Percentiles rank a stretch among this genome's conserved stretches.
Conservation (phyloP, 2,113 vertebrate species). For the Shinisaurus crocodilurus region DNA sequence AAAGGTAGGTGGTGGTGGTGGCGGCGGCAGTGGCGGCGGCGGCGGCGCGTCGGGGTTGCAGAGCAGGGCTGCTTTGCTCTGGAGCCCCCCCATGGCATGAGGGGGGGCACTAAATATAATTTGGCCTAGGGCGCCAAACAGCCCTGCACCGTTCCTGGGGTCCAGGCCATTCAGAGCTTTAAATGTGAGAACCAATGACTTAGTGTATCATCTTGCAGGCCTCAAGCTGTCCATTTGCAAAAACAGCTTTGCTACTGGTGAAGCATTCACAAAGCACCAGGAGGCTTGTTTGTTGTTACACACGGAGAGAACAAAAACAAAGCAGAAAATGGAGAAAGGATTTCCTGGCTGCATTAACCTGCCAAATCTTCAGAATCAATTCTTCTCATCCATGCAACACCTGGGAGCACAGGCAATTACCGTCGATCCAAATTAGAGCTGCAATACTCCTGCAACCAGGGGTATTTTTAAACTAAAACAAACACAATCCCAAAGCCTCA, state of each 20-base stretch:
- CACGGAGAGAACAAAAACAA: not conserved
- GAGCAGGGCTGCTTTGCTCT: too few species aligned
- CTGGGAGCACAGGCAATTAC: slow-evolving; percentile 23
- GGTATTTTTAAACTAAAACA: slow-evolving; percentile 25
- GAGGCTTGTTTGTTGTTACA: slow-evolving; percentile 13
- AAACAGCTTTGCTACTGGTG: slow-evolving; percentile 17
- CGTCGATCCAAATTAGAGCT: slow-evolving; percentile 26
- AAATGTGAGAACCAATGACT: not conserved
- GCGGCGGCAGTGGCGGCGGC: too few species aligned
- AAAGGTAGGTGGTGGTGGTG: too few species aligned
- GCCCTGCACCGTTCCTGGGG: too few species aligned
- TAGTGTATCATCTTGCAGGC: not conserved
- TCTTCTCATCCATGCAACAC: slow-evolving; percentile 8
- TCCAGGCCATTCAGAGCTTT: not conserved
- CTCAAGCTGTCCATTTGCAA: slow-evolving; percentile 28
- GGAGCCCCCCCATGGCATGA: too few species aligned
- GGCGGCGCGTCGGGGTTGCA: too few species aligned
- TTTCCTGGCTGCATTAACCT: not conserved
- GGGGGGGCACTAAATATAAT: too few species aligned
- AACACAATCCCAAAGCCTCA: slow-evolving; percentile 1
- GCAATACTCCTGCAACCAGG: not conserved
- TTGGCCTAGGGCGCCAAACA: too few species aligned
- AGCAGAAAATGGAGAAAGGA: slow-evolving; percentile 22
- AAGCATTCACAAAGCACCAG: slow-evolving; percentile 34
- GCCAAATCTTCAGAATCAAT: not conserved